Evolutionary conservation across 2,113 vertebrate genomes (phyloP), one percentile per base, ranked within the genome.

Genomic region (Psettodes erumei): DNA sequence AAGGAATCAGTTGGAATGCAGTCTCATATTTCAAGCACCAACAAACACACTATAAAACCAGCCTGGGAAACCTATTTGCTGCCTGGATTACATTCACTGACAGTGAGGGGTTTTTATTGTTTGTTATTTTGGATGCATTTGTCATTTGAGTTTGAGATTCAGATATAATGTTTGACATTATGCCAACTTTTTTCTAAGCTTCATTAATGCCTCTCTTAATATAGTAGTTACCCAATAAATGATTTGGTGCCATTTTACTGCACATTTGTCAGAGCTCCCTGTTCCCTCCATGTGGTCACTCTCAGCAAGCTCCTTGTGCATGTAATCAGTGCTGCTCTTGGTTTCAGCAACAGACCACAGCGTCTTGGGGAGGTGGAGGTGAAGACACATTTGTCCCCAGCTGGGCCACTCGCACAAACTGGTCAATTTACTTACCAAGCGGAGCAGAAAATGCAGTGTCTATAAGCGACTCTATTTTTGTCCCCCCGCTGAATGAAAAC

Each of bases 391-490:
- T 86, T 77, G 80, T 88, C 80, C 75, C 71, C 62, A 35, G 58
- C 62, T 42, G 16, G 64, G 21, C 25, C 9, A 1, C 72, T 71
- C 50, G 18, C 68, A 43, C 71, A 77, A 69, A 48, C 76, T 28
- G 73, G 72, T 81, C 67, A 81, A 85, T 88, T 79, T 81, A 83
- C 77, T 83, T 63, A 70, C 56, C 83, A 73, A 88, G 74, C 59
- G 5, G 71, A 86, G 79, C 85, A 83, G 81, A 82, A 89, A 88
- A 83, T 63, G 48, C 69, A 63, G 62, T 72, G 73, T 81, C 79
- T 82, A 61, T 81, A 79, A 77, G 30, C 55, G 65, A 60, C n/a
- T 75, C 63, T 90, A 78, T 87, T 71, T 87, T 47, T 63, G 51
- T 51, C 62, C 12, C 62, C 12, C 54, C 0, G 9, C 80, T 61